Base-by-base conservation (phyloP, 1,140 invertebrate species). In the Pectinophora gossypiella region DNA sequence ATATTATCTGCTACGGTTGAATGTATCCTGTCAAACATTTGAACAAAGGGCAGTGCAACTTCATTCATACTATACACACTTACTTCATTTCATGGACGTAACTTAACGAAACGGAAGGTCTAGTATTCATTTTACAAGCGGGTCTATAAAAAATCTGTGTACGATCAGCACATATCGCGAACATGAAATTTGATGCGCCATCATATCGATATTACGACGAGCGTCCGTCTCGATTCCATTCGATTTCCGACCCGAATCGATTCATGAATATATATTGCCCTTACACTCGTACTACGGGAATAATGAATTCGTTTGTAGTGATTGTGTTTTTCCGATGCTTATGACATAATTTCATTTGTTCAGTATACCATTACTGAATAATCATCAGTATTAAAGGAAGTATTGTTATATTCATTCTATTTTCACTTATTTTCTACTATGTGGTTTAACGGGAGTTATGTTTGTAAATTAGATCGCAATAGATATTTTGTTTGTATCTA, bases 221-320 rank as follows among this genome's bases (percentile, higher is more conserved):
- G 12, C 36, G 58, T 59, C 50, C 56, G 56, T 61, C 52, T 61
- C 54, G 54, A 62, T 59, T 48, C 49, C 55, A 48, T 53, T 60
- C 58, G 59, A 56, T 58, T 51, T 42, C 47, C 16, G 47, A 42
- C 44, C 45, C 32, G 51, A 60, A 67, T 65, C 64, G 64, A 65
- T 67, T 70, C 70, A 73, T 73, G 70, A 73, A 73, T 73, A 70
- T 61, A 70, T 64, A 73, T 61, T 56, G 59, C 40, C 48, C 35
- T 51, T 56, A 36, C 54, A 53, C 42, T 53, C 50, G 46, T 19
- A 52, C 50, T 45, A 59, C 40, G 50, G 44, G 58, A 53, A 61
- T 56, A 56, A 61, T 61, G 59, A 61, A 61, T 61, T 54, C 54
- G 50, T 51, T 56, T 61, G 55, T 53, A 42, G 42, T 54, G 59